phyloP scores from a whole-genome alignment of 1,140 invertebrate genomes.

The Megalonaias nervosa region DNA sequence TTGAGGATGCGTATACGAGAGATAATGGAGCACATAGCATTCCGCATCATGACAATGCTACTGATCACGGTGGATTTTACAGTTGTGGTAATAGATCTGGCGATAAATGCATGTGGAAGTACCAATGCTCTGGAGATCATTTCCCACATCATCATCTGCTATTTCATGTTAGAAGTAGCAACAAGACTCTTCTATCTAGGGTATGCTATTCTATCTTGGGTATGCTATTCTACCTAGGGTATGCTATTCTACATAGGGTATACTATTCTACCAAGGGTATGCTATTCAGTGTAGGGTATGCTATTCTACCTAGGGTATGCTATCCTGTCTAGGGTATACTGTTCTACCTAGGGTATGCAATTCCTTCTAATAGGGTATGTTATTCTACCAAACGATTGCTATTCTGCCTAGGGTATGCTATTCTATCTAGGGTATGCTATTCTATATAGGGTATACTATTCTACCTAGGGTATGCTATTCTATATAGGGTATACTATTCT shows the following conservation, averaged over 20 bases:
- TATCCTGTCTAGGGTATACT: constrained; percentile 70
- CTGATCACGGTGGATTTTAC: constrained; percentile 71
- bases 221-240: too few relatives aligned
- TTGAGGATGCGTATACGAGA: constrained; percentile 9
- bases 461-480: constrained; percentile 64
- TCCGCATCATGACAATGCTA: constrained; percentile 62
- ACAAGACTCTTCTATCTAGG: constrained; percentile 69
- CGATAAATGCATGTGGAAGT: constrained; percentile 49
- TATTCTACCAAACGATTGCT: constrained; percentile 44
- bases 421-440: background rate
- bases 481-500: background rate
- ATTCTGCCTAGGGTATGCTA: constrained; percentile 68
- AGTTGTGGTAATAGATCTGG: constrained; percentile 69
- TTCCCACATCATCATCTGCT: constrained; percentile 68
- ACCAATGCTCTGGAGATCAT: constrained; percentile 55
- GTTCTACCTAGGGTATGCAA: constrained; percentile 32
- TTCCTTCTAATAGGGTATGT: constrained; percentile 69
- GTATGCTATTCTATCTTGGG: constrained; percentile 49
- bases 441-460: constrained; percentile 49
- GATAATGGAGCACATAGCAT: constrained; percentile 61
- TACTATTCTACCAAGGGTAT: too few relatives aligned
- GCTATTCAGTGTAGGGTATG: too few relatives aligned
- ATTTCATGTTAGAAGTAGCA: constrained; percentile 71
- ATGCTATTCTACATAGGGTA: too few relatives aligned
- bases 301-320: constrained; percentile 4